A percentile compares a stretch with the other conserved stretches of the same genome.
These are phyloP conservation scores for Girardinus metallicus DNA, from an alignment of 2,797 vertebrate species.

Conservation along the genomic window DNA sequence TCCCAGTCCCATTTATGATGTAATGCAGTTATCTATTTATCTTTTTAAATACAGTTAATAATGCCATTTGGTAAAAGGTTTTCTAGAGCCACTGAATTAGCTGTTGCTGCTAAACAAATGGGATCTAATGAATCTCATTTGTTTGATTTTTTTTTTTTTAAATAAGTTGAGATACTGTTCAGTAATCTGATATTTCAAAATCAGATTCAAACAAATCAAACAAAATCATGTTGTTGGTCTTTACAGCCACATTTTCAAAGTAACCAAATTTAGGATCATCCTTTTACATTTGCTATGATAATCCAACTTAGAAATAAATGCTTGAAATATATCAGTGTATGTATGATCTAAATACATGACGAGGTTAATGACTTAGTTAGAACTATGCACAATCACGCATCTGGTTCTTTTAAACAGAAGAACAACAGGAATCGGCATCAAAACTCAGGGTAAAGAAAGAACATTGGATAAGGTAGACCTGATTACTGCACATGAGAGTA, in stretches of 20 bases:
- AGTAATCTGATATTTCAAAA: neutral
- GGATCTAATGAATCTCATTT: neutral
- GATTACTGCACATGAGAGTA: neutral
- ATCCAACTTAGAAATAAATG: neutral
- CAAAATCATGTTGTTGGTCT: neutral
- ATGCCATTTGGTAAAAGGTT: neutral
- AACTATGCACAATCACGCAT: neutral
- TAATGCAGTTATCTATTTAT: neutral
- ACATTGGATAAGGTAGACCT: neutral
- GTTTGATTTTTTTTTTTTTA: neutral
- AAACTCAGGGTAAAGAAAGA: neutral
- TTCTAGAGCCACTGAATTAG: neutral
- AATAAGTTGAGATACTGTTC: neutral
- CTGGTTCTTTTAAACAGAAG: neutral
- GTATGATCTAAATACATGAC: neutral
- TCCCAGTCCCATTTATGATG: neutral
- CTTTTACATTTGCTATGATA: neutral
- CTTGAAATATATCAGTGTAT: neutral
- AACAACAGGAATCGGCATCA: neutral
- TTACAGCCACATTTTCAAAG: neutral
- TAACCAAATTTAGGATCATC: neutral
- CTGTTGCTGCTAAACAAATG: neutral
- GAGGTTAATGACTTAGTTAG: no score
- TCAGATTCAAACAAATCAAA: no score
- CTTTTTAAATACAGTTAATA: neutral